phyloP scores from a whole-genome alignment of 1,140 invertebrate genomes.

The Anoplolepis gracilipes region DNA sequence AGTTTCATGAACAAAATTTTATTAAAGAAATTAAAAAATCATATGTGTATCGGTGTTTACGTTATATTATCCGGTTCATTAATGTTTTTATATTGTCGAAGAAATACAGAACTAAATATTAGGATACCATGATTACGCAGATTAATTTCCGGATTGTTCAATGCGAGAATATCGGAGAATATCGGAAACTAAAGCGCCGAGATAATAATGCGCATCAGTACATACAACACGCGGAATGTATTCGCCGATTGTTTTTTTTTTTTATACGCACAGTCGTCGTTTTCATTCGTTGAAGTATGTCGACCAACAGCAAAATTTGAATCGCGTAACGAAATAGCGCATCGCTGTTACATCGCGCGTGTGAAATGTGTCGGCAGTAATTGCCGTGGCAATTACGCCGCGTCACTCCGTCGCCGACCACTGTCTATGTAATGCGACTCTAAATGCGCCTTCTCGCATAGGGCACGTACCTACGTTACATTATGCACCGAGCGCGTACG shows the following conservation, averaged over 20 bases:
- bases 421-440: slow-evolving; percentile 70
- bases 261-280: slow-evolving; percentile 28
- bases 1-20: too few species aligned
- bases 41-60: too few species aligned
- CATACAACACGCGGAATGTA: too few species aligned
- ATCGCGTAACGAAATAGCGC: slow-evolving; percentile 46
- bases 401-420: slow-evolving; percentile 66
- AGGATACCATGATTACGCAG: background rate
- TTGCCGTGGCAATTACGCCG: slow-evolving; percentile 73
- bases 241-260: slow-evolving; percentile 30
- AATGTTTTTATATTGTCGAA: background rate
- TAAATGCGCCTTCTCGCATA: slow-evolving; percentile 66
- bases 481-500: slow-evolving; percentile 27
- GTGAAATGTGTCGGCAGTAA: slow-evolving; percentile 75
- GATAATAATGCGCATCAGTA: slow-evolving; percentile 13
- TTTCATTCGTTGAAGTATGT: slow-evolving; percentile 55
- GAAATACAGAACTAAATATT: background rate
- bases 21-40: too few species aligned
- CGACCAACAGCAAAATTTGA: slow-evolving; percentile 57
- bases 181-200: too few species aligned
- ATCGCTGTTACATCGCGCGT: slow-evolving; percentile 50
- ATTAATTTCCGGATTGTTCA: slow-evolving; percentile 35
- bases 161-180: background rate
- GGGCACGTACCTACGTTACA: slow-evolving; percentile 15
- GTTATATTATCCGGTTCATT: background rate